These are phyloP conservation scores for Argyrosomus regius DNA, from an alignment of 2,797 vertebrate species.

Conservation along the genomic window DNA sequence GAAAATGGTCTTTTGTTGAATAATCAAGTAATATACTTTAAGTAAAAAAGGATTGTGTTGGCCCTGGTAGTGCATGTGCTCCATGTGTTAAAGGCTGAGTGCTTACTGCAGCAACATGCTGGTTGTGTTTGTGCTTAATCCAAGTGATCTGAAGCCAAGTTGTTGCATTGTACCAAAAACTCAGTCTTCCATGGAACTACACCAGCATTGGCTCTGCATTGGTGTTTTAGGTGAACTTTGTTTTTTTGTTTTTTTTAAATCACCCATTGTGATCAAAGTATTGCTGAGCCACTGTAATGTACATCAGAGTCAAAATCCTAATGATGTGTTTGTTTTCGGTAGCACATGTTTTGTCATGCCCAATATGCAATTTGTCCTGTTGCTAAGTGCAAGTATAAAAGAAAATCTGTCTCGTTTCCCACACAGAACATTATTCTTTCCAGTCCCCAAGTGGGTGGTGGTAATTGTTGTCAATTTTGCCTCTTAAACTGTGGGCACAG, in stretches of 20 bases:
- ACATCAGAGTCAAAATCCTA: conserved; percentile 70
- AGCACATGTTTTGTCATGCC: conserved; percentile 61
- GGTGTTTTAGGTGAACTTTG: conserved; percentile 7
- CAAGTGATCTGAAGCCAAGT: not conserved
- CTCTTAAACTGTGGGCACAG: conserved; percentile 57
- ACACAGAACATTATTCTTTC: conserved; percentile 55
- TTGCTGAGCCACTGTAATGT: conserved; percentile 23
- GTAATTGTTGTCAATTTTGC: conserved; percentile 62
- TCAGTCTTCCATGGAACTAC: not conserved
- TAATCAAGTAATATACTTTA: not conserved
- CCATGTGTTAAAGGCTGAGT: too few species aligned
- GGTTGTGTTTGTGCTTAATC: not conserved
- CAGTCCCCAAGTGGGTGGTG: conserved; percentile 59
- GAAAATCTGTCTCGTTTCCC: conserved; percentile 57
- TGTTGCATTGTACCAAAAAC: not conserved
- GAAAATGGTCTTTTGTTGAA: not conserved
- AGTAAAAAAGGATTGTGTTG: not conserved
- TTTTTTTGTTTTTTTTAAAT: conserved; percentile 5
- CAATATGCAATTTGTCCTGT: conserved; percentile 40
- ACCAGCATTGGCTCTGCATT: not conserved
- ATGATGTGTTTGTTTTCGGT: conserved; percentile 72
- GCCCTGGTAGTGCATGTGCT: too few species aligned
- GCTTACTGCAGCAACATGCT: too few species aligned
- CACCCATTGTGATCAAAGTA: conserved; percentile 32
- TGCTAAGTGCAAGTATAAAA: conserved; percentile 53